Conservation (phyloP, 1,140 invertebrate species). For the Scaptomyza pallida region DNA sequence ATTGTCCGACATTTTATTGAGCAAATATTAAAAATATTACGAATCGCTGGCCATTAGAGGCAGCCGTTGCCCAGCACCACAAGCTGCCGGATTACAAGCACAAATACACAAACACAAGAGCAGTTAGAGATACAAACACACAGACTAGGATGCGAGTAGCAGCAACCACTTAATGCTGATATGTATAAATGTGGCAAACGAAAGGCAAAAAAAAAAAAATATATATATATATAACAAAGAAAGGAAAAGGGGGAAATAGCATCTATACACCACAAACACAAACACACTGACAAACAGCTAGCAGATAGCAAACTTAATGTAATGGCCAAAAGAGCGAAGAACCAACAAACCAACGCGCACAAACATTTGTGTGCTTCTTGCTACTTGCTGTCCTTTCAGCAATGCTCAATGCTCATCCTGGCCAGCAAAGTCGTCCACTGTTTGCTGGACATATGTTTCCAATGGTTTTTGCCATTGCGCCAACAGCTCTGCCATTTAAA, state of each 20-base stretch:
- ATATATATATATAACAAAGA: background rate
- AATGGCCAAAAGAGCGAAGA: conserved; percentile 65
- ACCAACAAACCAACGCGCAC: conserved; percentile 38
- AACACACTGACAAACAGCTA: background rate
- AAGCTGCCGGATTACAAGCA: conserved; percentile 18
- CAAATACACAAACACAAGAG: conserved; percentile 4
- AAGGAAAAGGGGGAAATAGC: conserved; percentile 27
- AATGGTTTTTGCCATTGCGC: conserved; percentile 75
- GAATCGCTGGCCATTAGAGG: conserved; percentile 75
- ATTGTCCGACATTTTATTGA: conserved; percentile 79
- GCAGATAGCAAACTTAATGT: conserved; percentile 77
- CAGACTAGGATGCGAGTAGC: conserved; percentile 40
- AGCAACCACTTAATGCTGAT: conserved; percentile 65
- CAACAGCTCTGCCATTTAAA: conserved; percentile 69
- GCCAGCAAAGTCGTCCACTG: conserved; percentile 26
- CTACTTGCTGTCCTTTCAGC: conserved; percentile 24
- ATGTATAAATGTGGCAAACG: conserved; percentile 48
- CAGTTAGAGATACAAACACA: conserved; percentile 25
- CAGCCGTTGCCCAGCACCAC: conserved; percentile 58
- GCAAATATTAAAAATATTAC: conserved; percentile 82
- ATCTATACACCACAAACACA: conserved; percentile 14
- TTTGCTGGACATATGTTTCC: conserved; percentile 75
- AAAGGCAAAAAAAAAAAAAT: conserved; percentile 9
- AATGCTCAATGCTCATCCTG: conserved; percentile 24
- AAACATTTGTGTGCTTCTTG: conserved; percentile 56